Base-by-base conservation (phyloP, 2,888 invertebrate species). In the Elaeidobius kamerunicus region DNA sequence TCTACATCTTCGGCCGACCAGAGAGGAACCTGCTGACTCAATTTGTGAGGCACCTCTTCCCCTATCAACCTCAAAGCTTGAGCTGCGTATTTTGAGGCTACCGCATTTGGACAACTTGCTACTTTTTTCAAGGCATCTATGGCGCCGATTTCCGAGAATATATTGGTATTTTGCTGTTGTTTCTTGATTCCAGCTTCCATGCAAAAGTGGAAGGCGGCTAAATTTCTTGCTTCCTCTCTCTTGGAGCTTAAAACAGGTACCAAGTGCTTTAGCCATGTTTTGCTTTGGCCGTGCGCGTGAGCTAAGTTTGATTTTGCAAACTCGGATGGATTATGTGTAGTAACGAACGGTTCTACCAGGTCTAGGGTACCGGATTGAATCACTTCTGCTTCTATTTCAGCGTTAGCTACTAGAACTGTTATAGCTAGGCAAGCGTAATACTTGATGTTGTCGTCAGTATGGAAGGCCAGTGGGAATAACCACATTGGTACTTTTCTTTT, bases 161-260 rank as follows among this genome's bases (percentile, higher is more conserved):
- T 88, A 71, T 88, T 86, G 0, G 91, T 91, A 59, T 91, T 91
- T 3, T 90, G 90, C 72, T 93, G 93, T 64, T 88, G 88, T 65
- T 94, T 91, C 72, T 98, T 98, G 48, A 99, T 97, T 28, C 93
- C 93, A 9, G 98, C 97, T 74, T 99, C 99, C 95, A 99, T 96
- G 69, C 96, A 96, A 72, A 97, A 91, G 70, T 99, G 99, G 72
- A 98, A 99, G 27, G 98, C 96, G 2, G 97, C 98, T 63, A 99
- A 76, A 70, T 94, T 95, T 65, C 95, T 82, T 0, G 98, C 97
- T 74, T 98, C 98, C 69, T 96, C 93, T 56, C 96, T 79, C 69
- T 95, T 91, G 32, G 96, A 96, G 69, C 89, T 90, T 47, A 99
- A 76, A 9, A 98, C 92, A 1, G 97, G 96, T 3, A 98, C 92